These are phyloP conservation scores for Glaucidium brasilianum DNA, from an alignment of 2,113 vertebrate species.

Conservation along the genomic window DNA sequence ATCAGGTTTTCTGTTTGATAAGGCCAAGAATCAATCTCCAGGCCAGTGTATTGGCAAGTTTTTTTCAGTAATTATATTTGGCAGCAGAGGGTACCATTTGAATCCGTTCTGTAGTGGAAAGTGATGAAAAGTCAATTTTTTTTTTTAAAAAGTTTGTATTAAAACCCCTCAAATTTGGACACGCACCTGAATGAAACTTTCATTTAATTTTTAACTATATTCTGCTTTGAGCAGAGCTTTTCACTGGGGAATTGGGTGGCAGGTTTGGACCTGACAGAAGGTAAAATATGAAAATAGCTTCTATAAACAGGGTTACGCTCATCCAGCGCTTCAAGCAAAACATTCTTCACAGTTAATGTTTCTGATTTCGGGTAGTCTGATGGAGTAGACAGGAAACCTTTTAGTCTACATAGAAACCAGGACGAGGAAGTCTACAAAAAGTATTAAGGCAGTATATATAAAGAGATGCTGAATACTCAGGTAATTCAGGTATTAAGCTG, in stretches of 20 bases:
- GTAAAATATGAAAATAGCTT: neutral
- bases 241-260: neutral
- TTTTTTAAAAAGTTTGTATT: neutral
- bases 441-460: neutral
- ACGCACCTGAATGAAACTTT: neutral
- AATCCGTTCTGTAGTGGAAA: neutral
- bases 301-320: neutral
- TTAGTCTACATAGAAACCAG: neutral
- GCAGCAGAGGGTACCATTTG: neutral
- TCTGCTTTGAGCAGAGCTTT: neutral
- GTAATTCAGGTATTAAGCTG: neutral
- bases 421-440: neutral
- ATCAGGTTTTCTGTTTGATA: neutral
- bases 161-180: neutral
- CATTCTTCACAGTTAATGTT: neutral
- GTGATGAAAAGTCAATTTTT: neutral
- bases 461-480: neutral
- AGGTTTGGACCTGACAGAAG: neutral
- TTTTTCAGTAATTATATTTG: neutral
- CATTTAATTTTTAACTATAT: neutral
- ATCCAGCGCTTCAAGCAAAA: neutral
- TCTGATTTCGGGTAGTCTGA: neutral
- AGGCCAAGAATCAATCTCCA: neutral
- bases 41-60: neutral
- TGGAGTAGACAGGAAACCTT: neutral